Conservation (phyloP, 2,113 vertebrate genomes). For the Clarias gariepinus region DNA sequence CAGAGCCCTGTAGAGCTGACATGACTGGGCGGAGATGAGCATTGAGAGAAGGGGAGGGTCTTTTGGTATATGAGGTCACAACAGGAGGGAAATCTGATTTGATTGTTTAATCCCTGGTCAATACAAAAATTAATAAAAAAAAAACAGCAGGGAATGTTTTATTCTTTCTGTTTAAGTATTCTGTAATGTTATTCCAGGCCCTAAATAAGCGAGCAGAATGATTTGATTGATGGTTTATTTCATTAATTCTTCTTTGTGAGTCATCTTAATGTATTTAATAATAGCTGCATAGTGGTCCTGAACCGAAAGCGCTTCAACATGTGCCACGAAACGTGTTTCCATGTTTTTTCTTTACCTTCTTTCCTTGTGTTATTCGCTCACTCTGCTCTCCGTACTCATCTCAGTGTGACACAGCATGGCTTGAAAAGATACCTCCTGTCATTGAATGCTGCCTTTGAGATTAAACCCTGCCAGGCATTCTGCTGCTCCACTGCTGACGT, state of each 20-base stretch:
- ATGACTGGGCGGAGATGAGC: too few relatives aligned
- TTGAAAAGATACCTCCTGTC: slow-evolving; percentile 22
- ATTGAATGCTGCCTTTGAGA: slow-evolving; percentile 16
- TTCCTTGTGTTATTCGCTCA: neutral
- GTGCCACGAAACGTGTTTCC: neutral
- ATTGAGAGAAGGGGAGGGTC: too few relatives aligned
- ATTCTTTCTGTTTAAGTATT: neutral
- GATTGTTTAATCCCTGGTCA: too few relatives aligned
- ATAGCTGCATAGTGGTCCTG: neutral
- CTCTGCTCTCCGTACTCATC: neutral
- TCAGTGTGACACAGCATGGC: neutral
- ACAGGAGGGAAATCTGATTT: too few relatives aligned
- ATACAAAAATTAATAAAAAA: too few relatives aligned
- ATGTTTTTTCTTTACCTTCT: neutral
- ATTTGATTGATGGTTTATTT: slow-evolving; percentile 70
- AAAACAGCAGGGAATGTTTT: too few relatives aligned
- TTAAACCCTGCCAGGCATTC: slow-evolving; percentile 29
- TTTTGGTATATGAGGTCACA: too few relatives aligned
- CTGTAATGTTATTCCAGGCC: slow-evolving; percentile 48
- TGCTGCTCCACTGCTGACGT: slow-evolving; percentile 19
- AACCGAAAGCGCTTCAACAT: neutral
- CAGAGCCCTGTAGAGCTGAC: too few relatives aligned
- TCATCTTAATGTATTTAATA: slow-evolving; percentile 29
- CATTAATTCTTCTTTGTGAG: slow-evolving; percentile 48
- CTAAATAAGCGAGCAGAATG: slow-evolving; percentile 56